Base-by-base conservation (phyloP, 2,797 vertebrate genomes). In the Okamejei kenojei region DNA sequence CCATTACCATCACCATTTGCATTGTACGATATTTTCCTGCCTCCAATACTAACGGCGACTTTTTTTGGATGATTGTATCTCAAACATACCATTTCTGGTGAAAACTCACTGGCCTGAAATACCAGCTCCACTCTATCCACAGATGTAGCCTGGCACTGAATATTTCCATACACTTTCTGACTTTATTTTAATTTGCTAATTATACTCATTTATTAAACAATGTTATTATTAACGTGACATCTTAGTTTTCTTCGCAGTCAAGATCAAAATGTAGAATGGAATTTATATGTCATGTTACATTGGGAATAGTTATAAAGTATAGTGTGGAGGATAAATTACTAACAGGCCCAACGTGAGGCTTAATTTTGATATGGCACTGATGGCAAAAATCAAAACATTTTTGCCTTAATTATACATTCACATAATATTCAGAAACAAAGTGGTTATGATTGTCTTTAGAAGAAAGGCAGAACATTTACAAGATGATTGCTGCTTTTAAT, bases 401-500 rank as follows among this genome's bases (percentile, higher is more conserved):
- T 61, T 61, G 19, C 61, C 0, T 68, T 88, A 68, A 88, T 88
- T 88, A 65, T 88, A 35, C 13, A 7, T 88, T 23, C 63, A 17
- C 84, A 88, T 17, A 8, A 32, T 68, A 88, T 68, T 88, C n/a
- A 68, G 63, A 35, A 35, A 68, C 35, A 6, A 35, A 35, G 21
- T 23, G 63, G 17, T 68, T 68, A 9, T 88, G 63, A 19, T 32
- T 88, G 65, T 88, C 84, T 63, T 68, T 88, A 88, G n/a, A 35
- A 32, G 19, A 88, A 68, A 65, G 17, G 17, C 63, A 63, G 17
- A 88, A 88, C 32, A 35, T 10, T 88, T 68, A 68, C 61, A 68
- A 19, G 63, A 68, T 88, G 29, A 35, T 88, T 88, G 84, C 63
- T 88, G 84, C 84, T 88, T 88, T 68, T 35, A 88, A 68, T 68